Conservation (phyloP, 2,113 vertebrate genomes). For the Ramphastos sulfuratus region DNA sequence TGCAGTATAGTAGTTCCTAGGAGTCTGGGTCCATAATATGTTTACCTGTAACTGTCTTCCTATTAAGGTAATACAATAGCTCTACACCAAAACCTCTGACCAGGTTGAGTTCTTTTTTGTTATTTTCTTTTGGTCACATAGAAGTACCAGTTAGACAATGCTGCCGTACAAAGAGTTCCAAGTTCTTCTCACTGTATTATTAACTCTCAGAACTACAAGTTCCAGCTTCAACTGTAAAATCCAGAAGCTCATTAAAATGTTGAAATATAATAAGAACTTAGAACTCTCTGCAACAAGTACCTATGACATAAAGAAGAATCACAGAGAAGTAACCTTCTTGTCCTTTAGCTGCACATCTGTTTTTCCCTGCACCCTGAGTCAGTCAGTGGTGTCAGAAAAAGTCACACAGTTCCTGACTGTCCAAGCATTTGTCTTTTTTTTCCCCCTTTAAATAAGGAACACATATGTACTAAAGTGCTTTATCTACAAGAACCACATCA, state of each 20-base stretch:
- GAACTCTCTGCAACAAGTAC: constrained; percentile 53
- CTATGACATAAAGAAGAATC: constrained; percentile 38
- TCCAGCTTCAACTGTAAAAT: constrained; percentile 47
- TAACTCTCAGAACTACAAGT: constrained; percentile 24
- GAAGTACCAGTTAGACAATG: constrained; percentile 65
- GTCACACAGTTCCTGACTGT: constrained; percentile 71
- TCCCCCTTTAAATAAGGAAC: constrained; percentile 74
- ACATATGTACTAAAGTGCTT: constrained; percentile 88
- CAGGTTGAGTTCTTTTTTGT: constrained; percentile 27
- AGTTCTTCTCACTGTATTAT: constrained; percentile 64
- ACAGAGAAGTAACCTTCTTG: constrained; percentile 54
- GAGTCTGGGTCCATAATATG: constrained; percentile 55
- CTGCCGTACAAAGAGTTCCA: constrained; percentile 62
- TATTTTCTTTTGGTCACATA: constrained; percentile 71
- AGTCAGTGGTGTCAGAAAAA: constrained; percentile 68
- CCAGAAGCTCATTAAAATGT: constrained; percentile 46
- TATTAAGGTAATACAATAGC: constrained; percentile 32
- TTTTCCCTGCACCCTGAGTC: constrained; percentile 66
- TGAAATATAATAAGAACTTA: constrained; percentile 13
- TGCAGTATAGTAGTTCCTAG: constrained; percentile 61
- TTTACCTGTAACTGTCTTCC: constrained; percentile 62
- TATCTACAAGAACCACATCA: constrained; percentile 81
- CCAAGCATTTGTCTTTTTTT: constrained; percentile 62
- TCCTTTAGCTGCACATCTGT: constrained; percentile 56
- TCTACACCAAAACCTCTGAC: constrained; percentile 54